Evolutionary conservation across 2,888 invertebrate species (phyloP).

Genomic region (Endomychus coccineus): DNA sequence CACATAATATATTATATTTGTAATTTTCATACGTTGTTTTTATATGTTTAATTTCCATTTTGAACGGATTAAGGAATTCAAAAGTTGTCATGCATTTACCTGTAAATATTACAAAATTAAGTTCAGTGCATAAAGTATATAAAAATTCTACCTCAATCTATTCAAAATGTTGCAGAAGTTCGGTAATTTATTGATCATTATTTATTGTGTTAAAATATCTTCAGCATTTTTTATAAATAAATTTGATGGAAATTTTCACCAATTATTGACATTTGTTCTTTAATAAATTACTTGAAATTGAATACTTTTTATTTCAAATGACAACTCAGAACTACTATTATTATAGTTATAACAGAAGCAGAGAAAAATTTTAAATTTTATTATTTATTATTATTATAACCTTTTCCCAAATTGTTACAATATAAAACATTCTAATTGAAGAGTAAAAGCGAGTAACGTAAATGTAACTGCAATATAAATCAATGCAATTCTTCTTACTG

Average conservation of each 20-base stretch:
- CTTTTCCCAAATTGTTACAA: too few species aligned
- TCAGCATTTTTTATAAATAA: constrained; percentile 11
- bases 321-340: too few species aligned
- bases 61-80: constrained; percentile 14
- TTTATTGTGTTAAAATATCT: constrained; percentile 15
- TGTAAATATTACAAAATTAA: constrained; percentile 13
- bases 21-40: constrained; percentile 6
- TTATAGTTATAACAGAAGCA: too few species aligned
- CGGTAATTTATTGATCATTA: constrained; percentile 14
- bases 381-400: too few species aligned
- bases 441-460: too few species aligned
- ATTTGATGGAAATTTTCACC: constrained; percentile 22
- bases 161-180: constrained; percentile 15
- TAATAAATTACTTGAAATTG: constrained; percentile 28
- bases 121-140: constrained; percentile 12
- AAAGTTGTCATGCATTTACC: constrained; percentile 12
- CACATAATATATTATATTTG: constrained; percentile 14
- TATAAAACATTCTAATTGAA: too few species aligned
- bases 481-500: too few species aligned
- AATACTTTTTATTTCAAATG: too few species aligned
- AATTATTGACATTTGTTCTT: constrained; percentile 29
- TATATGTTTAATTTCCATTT: constrained; percentile 15
- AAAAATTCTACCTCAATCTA: constrained; percentile 17
- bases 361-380: too few species aligned
- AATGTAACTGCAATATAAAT: too few species aligned